These are phyloP conservation scores for Austrofundulus limnaeus DNA, from an alignment of 2,113 vertebrate species.

Conservation along the genomic window DNA sequence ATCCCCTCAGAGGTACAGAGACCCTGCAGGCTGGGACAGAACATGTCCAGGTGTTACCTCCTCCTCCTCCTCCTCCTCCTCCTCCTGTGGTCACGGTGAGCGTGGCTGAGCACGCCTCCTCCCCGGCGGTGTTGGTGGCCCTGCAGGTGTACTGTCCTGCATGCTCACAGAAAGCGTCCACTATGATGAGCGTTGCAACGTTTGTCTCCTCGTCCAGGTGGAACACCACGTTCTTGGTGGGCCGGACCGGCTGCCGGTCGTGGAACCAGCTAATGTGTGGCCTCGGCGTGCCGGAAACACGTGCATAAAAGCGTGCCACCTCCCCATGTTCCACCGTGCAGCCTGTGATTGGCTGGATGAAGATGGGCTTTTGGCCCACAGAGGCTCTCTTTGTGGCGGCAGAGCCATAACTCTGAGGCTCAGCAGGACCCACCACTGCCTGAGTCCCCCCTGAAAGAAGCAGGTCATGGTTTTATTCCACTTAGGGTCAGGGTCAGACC, in stretches of 20 bases:
- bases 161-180: slow-evolving; percentile 91
- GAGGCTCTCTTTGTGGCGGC: slow-evolving; percentile 83
- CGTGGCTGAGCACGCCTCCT: slow-evolving; percentile 73
- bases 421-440: slow-evolving; percentile 78
- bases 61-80: slow-evolving; percentile 58
- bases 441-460: slow-evolving; percentile 92
- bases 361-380: slow-evolving; percentile 86
- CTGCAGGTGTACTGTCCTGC: slow-evolving; percentile 89
- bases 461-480: slow-evolving; percentile 65
- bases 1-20: slow-evolving; percentile 12
- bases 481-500: no score
- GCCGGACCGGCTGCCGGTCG: slow-evolving; percentile 82
- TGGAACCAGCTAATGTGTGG: slow-evolving; percentile 92
- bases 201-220: slow-evolving; percentile 89
- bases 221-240: slow-evolving; percentile 89
- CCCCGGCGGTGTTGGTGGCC: slow-evolving; percentile 86
- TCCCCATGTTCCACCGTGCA: slow-evolving; percentile 85
- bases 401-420: slow-evolving; percentile 81
- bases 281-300: slow-evolving; percentile 84
- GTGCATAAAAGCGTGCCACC: slow-evolving; percentile 90
- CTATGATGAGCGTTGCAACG: slow-evolving; percentile 90
- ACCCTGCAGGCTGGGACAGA: not conserved
- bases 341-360: slow-evolving; percentile 89
- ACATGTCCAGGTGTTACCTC: slow-evolving; percentile 67
- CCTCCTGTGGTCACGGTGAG: slow-evolving; percentile 81